These are phyloP conservation scores for Gastrophysa polygoni DNA, from an alignment of 2,888 invertebrate genomes.

Conservation along the genomic window DNA sequence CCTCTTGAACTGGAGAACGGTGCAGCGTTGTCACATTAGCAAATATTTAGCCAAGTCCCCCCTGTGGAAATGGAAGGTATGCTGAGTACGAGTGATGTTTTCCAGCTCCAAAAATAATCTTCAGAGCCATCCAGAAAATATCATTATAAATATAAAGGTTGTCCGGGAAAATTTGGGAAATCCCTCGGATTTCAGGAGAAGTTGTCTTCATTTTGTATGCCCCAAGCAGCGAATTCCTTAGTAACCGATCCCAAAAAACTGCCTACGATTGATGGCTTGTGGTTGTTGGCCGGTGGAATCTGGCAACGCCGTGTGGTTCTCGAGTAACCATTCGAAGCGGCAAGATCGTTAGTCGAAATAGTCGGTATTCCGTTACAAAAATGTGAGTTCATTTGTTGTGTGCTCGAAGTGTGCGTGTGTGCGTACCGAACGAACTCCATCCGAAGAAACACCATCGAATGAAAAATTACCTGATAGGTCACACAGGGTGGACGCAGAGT, in stretches of 20 bases:
- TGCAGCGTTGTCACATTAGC: neutral
- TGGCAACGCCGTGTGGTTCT: slow-evolving; percentile 18
- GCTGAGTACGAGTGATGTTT: neutral
- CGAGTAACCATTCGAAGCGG: slow-evolving; percentile 22
- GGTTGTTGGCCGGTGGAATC: neutral
- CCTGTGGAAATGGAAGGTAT: neutral
- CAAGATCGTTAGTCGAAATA: slow-evolving; percentile 16
- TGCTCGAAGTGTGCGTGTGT: slow-evolving; percentile 17
- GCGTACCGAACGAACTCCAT: slow-evolving; percentile 35
- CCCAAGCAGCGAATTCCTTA: too few relatives aligned
- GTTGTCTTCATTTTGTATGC: too few relatives aligned
- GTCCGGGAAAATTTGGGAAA: too few relatives aligned
- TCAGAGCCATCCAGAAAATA: too few relatives aligned
- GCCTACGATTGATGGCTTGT: too few relatives aligned
- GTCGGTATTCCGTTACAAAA: slow-evolving; percentile 51
- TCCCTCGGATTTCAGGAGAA: too few relatives aligned
- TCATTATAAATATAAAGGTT: too few relatives aligned
- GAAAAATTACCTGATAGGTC: slow-evolving; percentile 29
- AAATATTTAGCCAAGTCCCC: neutral
- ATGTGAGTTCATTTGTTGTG: slow-evolving; percentile 46
- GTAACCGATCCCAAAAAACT: too few relatives aligned
- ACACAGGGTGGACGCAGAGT: slow-evolving; percentile 41
- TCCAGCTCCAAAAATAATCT: too few relatives aligned
- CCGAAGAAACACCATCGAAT: slow-evolving; percentile 21
- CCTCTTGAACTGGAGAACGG: slow-evolving; percentile 16